phyloP scores from a whole-genome alignment of 2,797 vertebrate species.

The Sarcoramphus papa region DNA sequence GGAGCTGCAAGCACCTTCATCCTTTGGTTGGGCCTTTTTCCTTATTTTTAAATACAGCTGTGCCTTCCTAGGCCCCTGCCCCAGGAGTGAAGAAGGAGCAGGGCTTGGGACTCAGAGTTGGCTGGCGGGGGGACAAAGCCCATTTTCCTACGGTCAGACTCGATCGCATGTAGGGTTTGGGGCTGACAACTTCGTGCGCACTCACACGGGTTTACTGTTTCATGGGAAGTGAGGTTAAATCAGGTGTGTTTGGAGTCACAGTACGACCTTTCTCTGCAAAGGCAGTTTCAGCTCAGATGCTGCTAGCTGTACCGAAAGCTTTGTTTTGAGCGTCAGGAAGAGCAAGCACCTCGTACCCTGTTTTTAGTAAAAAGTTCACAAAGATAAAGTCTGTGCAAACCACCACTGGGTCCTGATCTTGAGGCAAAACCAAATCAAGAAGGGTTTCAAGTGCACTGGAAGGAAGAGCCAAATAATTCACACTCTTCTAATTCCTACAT shows the following conservation, averaged over 20 bases:
- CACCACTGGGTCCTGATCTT: neutral
- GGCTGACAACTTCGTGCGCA: accelerated
- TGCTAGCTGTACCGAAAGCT: neutral
- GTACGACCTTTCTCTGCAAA: neutral
- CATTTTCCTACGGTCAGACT: neutral
- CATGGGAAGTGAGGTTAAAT: neutral
- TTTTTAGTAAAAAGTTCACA: neutral
- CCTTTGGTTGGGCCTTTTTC: neutral
- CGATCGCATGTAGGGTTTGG: neutral
- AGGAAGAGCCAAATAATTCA: neutral
- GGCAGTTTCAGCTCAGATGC: neutral
- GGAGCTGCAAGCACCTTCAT: neutral
- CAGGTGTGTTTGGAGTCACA: neutral
- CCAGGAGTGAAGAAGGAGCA: neutral
- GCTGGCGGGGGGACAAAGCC: accelerated
- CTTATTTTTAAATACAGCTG: neutral
- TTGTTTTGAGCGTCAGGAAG: neutral
- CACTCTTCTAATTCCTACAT: neutral
- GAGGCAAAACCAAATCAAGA: slow-evolving; percentile 6
- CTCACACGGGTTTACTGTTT: neutral
- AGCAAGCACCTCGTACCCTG: neutral
- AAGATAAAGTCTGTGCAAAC: neutral
- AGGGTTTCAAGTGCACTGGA: slow-evolving; percentile 2
- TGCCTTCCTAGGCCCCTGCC: neutral
- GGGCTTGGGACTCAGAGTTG: accelerated